phyloP scores from a whole-genome alignment of 2,113 vertebrate species.

The Isurus oxyrinchus region DNA sequence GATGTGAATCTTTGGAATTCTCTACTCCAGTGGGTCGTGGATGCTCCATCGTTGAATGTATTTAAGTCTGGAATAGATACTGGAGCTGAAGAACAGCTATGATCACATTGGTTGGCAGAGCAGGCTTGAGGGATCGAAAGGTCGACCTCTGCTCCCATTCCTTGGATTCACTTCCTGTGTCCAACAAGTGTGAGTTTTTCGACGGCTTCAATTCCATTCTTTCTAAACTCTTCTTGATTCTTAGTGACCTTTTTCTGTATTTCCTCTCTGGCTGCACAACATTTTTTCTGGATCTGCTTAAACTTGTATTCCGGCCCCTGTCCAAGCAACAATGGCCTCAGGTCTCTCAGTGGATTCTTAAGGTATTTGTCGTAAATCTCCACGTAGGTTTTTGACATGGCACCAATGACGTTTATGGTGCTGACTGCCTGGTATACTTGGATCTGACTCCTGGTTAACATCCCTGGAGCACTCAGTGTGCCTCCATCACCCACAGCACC shows the following conservation, averaged over 20 bases:
- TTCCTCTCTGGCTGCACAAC: conserved; percentile 38
- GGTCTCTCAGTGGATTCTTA: conserved; percentile 43
- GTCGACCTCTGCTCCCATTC: no score
- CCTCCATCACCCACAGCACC: neutral
- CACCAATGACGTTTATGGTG: conserved; percentile 41
- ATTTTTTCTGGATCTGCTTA: conserved; percentile 14
- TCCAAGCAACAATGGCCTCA: conserved; percentile 44
- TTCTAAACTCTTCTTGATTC: conserved; percentile 42
- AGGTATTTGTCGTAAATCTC: conserved; percentile 46
- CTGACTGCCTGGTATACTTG: conserved; percentile 45
- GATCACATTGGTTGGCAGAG: no score
- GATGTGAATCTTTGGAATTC: no score
- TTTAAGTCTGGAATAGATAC: no score
- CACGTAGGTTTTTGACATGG: conserved; percentile 47
- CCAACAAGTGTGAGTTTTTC: neutral
- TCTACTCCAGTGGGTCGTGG: no score
- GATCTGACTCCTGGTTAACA: conserved; percentile 40
- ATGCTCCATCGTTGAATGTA: no score
- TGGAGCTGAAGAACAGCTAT: no score
- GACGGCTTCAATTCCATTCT: neutral
- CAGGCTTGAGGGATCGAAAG: no score
- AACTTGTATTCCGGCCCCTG: conserved; percentile 39
- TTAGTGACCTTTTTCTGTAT: conserved; percentile 36
- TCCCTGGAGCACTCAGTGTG: conserved; percentile 37
- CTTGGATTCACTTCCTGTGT: no score